Conservation (phyloP, 2,888 invertebrate genomes). For the Laspeyria flexula region DNA sequence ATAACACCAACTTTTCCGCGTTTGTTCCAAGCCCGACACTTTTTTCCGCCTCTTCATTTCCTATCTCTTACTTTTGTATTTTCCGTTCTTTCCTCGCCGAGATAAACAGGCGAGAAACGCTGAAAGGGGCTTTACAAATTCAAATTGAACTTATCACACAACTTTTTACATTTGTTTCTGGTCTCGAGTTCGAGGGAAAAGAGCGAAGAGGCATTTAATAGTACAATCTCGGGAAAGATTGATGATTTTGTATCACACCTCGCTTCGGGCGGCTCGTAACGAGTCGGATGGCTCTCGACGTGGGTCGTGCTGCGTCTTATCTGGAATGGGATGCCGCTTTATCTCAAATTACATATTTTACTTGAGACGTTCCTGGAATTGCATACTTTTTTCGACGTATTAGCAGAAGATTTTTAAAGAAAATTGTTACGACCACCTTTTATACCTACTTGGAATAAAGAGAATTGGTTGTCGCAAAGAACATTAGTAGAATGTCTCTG, state of each 20-base stretch:
- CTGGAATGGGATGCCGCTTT: slow-evolving; percentile 84
- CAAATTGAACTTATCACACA: slow-evolving; percentile 87
- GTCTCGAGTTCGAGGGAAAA: slow-evolving; percentile 83
- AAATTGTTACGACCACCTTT: slow-evolving; percentile 37
- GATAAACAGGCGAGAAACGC: slow-evolving; percentile 86
- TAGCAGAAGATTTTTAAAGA: slow-evolving; percentile 53
- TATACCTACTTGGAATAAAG: background rate
- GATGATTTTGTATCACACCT: slow-evolving; percentile 87
- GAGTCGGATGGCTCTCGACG: slow-evolving; percentile 82
- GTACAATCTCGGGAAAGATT: slow-evolving; percentile 85
- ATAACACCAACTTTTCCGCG: slow-evolving; percentile 85
- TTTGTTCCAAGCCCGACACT: slow-evolving; percentile 85
- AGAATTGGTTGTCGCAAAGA: background rate
- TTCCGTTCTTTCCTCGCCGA: slow-evolving; percentile 81
- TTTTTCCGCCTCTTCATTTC: slow-evolving; percentile 86
- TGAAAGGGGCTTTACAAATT: slow-evolving; percentile 87
- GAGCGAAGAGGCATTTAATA: slow-evolving; percentile 86
- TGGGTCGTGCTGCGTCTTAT: slow-evolving; percentile 83
- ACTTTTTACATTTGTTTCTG: slow-evolving; percentile 87
- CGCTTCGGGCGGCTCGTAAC: slow-evolving; percentile 85
- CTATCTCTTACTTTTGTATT: slow-evolving; percentile 87
- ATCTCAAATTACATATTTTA: slow-evolving; percentile 86
- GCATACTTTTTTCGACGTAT: slow-evolving; percentile 66
- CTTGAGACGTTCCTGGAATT: slow-evolving; percentile 77
- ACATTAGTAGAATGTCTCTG: background rate